Evolutionary conservation across 35 echinoderm and acorn worm genomes (phyloP), one percentile per base, ranked within the genome.

Genomic region (Patiria miniata): DNA sequence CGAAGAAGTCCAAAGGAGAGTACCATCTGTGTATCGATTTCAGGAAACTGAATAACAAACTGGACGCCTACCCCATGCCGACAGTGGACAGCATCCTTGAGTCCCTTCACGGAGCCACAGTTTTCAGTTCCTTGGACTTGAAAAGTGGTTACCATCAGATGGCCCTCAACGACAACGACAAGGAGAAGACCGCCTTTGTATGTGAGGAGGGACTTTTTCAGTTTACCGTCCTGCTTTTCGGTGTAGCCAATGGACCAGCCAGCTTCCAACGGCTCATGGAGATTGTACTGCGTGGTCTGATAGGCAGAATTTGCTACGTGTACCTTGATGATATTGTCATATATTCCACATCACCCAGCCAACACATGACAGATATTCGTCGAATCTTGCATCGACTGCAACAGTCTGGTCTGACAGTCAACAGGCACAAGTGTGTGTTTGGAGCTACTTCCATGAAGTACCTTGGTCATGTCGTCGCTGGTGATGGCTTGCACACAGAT

Each of bases 261-360:
- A 91, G 42, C 15, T 92, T 92, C 73, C 77, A 86, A 34, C 36
- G 84, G 17, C 52, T 92, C 19, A 85, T 92, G 77, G 52, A 85
- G 15, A 60, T 39, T 36, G 89, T 91, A 1, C 83, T 91, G 17
- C 40, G 52, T 40, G 82, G 78, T 50, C 30, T 77, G 26, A 36
- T 65, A 37, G 79, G 88, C 36, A 50, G 28, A 17, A 53, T 29
- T 33, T 90, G 68, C 39, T 87, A 87, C 54, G 79, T 83, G 33
- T 90, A 94, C 40, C 32, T 94, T 4, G 87, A 94, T 82, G 92
- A 94, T 34, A 86, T 94, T 39, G 78, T 90, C 21, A 54, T 44
- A 82, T 87, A 80, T 52, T 90, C 88, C 40, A 19, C 77, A 0
- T 47, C 78, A 29, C 87, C 82, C 55, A 61, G 87, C 36, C 83